phyloP scores from a whole-genome alignment of 2,113 vertebrate genomes.

The Haemorhous mexicanus region DNA sequence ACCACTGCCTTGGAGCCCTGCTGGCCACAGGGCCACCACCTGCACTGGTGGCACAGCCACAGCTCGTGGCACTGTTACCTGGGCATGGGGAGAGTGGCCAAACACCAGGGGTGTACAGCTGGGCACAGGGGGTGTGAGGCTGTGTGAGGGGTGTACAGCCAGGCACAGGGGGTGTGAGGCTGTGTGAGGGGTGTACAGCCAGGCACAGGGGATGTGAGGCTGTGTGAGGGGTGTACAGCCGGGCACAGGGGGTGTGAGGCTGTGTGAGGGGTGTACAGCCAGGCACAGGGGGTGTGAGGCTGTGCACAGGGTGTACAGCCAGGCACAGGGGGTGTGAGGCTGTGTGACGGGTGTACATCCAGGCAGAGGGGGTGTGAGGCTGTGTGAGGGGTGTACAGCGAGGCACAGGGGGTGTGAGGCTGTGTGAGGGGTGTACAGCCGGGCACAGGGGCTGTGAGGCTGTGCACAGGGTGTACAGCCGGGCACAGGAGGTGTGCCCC shows the following conservation, averaged over 20 bases:
- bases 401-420: too few relatives aligned
- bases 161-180: accelerated
- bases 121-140: too few relatives aligned
- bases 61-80: accelerated
- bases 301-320: accelerated
- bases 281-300: accelerated
- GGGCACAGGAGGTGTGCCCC: not conserved
- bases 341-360: not conserved
- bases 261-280: too few relatives aligned
- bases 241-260: too few relatives aligned
- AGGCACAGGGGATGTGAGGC: not conserved
- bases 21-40: not conserved
- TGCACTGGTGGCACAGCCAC: accelerated
- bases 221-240: too few relatives aligned
- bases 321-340: too few relatives aligned
- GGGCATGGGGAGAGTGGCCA: not conserved
- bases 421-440: too few relatives aligned
- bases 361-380: too few relatives aligned
- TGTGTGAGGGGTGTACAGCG: too few relatives aligned
- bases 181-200: not conserved
- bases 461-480: too few relatives aligned
- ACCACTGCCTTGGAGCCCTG: accelerated
- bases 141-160: too few relatives aligned
- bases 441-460: not conserved
- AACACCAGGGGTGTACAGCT: too few relatives aligned